These are phyloP conservation scores for Drosophila anomalata DNA, from an alignment of 2,888 invertebrate genomes.

Conservation along the genomic window DNA sequence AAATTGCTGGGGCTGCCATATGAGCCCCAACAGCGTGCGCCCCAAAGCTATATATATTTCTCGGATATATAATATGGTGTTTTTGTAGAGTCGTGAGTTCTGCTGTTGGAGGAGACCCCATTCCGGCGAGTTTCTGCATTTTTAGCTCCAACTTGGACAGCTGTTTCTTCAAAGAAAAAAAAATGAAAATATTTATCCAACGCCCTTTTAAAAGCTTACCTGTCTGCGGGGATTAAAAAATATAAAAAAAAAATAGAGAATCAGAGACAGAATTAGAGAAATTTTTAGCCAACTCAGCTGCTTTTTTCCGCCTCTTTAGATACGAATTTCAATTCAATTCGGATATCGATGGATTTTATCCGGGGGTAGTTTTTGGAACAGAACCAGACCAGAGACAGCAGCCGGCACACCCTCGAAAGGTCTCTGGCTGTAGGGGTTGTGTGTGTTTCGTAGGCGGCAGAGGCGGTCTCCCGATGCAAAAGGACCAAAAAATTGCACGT, in stretches of 20 bases:
- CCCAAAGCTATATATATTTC: conserved; percentile 62
- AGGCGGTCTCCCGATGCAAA: conserved; percentile 35
- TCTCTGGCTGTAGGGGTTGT: conserved; percentile 28
- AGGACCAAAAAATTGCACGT: conserved; percentile 67
- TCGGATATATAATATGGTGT: conserved; percentile 39
- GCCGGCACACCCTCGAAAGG: conserved; percentile 68
- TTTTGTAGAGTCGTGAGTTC: conserved; percentile 40
- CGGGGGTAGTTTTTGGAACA: conserved; percentile 64
- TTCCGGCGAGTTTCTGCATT: not conserved
- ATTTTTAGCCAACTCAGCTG: conserved; percentile 42
- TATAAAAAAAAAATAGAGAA: conserved; percentile 1
- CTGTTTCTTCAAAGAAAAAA: conserved; percentile 22
- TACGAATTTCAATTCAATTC: conserved; percentile 39
- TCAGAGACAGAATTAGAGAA: not conserved
- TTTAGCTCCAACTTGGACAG: conserved; percentile 25
- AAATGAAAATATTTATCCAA: conserved; percentile 9
- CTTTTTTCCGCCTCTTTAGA: conserved; percentile 26
- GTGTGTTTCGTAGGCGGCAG: conserved; percentile 33
- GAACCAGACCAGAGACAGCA: conserved; percentile 23
- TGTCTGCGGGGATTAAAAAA: conserved; percentile 24
- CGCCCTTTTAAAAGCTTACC: conserved; percentile 39
- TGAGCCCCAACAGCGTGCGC: conserved; percentile 61
- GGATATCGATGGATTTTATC: conserved; percentile 46
- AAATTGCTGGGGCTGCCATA: conserved; percentile 70
- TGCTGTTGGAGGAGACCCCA: conserved; percentile 27